Conservation (phyloP, 2,797 vertebrate genomes). For the Streptopelia turtur region DNA sequence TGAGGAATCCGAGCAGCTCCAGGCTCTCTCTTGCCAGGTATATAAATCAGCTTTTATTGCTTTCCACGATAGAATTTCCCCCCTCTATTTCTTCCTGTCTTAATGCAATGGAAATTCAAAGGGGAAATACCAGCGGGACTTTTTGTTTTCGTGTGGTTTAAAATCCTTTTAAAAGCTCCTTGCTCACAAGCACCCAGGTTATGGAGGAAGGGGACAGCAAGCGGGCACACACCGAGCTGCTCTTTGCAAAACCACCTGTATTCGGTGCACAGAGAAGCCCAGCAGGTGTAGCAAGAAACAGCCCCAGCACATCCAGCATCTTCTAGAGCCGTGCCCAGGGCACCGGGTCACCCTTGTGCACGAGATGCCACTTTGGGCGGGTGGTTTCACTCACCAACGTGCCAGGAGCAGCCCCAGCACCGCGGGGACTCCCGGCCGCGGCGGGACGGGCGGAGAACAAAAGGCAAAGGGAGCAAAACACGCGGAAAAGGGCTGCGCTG, state of each 20-base stretch:
- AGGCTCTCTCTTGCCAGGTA: constrained; percentile 18
- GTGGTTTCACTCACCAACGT: background rate
- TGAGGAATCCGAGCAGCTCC: background rate
- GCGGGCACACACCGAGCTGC: background rate
- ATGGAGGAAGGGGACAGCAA: background rate
- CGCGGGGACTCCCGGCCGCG: background rate
- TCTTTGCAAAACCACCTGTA: rapidly evolving
- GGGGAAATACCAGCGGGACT: background rate
- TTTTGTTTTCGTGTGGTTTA: background rate
- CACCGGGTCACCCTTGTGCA: background rate
- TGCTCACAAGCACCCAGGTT: background rate
- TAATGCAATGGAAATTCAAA: background rate
- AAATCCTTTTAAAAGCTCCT: background rate
- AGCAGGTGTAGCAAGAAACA: background rate
- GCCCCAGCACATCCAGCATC: background rate
- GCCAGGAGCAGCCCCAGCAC: background rate
- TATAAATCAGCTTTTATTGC: constrained; percentile 34
- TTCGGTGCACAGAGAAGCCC: background rate
- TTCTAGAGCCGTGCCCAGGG: background rate
- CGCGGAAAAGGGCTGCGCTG: background rate
- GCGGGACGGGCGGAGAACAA: background rate
- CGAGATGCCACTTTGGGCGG: rapidly evolving
- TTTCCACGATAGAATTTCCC: background rate
- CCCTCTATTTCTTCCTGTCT: background rate
- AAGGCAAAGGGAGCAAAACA: background rate